Conservation (phyloP, 92 coral and sea anemone species). For the Hydrozoanthus gracilis region DNA sequence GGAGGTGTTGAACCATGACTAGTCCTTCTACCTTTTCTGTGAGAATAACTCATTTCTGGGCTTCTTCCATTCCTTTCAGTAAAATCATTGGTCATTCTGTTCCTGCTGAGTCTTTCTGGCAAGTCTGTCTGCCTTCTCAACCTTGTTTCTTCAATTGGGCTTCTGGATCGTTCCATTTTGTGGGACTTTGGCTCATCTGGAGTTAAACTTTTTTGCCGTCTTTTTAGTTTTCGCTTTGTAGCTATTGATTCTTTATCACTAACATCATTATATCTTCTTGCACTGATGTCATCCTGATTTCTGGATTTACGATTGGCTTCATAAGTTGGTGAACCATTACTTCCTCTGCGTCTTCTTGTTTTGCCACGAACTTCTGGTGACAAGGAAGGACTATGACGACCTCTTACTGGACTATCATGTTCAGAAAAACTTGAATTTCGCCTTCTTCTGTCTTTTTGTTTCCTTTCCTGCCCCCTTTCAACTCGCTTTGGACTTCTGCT, state of each 20-base stretch:
- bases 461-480: background rate
- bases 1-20: background rate
- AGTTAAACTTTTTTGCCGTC: constrained; percentile 16
- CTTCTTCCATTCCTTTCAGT: constrained; percentile 21
- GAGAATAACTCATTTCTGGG: background rate
- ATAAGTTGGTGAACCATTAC: constrained; percentile 18
- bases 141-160: constrained; percentile 17
- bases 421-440: constrained; percentile 11
- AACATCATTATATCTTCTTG: background rate
- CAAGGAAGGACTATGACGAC: background rate
- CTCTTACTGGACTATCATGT: constrained; percentile 7
- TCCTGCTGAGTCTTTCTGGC: background rate
- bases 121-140: background rate
- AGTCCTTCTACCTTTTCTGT: background rate
- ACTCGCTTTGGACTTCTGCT: constrained; percentile 1
- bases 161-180: background rate
- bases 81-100: constrained; percentile 1
- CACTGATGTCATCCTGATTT: background rate
- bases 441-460: constrained; percentile 21
- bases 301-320: constrained; percentile 5
- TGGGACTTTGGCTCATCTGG: constrained; percentile 2
- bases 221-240: background rate
- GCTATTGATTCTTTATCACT: constrained; percentile 3
- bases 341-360: background rate
- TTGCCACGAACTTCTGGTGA: constrained; percentile 11